phyloP scores from a whole-genome alignment of 2,888 invertebrate species.

The Hirudinaria manillensis region DNA sequence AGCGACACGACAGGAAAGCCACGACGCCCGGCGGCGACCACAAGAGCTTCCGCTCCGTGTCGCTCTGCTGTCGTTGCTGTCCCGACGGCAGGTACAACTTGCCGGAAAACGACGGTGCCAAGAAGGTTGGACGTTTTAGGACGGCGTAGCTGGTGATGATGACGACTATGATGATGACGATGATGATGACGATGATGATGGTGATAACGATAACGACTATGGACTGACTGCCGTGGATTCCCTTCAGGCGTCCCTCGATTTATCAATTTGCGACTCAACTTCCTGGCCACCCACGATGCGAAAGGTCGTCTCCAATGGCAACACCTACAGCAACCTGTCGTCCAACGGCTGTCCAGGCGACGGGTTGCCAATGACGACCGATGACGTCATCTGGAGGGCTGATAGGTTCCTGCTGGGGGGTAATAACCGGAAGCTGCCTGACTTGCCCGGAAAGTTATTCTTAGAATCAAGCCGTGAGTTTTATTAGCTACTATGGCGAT shows the following conservation, averaged over 20 bases:
- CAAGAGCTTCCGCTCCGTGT: too few species aligned
- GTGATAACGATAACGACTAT: background rate
- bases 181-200: background rate
- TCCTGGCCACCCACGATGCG: conserved; percentile 9
- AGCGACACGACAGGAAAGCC: background rate
- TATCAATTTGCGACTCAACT: conserved; percentile 18
- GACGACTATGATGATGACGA: background rate
- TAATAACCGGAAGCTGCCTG: conserved; percentile 1
- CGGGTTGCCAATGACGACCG: conserved; percentile 15
- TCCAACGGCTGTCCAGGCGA: conserved; percentile 14
- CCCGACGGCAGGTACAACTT: background rate
- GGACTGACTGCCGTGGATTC: background rate
- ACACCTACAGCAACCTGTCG: conserved; percentile 18
- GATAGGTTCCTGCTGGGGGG: conserved; percentile 6
- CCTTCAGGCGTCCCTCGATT: conserved; percentile 1
- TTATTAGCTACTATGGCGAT: background rate
- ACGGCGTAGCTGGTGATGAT: background rate
- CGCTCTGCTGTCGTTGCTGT: background rate
- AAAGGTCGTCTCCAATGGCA: conserved; percentile 15
- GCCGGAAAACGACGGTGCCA: background rate
- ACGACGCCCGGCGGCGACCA: too few species aligned
- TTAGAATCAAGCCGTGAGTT: conserved; percentile 11
- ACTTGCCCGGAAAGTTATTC: conserved; percentile 18
- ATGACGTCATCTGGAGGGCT: conserved; percentile 5
- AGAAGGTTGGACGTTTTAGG: background rate